phyloP scores from a whole-genome alignment of 2,797 vertebrate species.

The Anabacerthia variegaticeps region DNA sequence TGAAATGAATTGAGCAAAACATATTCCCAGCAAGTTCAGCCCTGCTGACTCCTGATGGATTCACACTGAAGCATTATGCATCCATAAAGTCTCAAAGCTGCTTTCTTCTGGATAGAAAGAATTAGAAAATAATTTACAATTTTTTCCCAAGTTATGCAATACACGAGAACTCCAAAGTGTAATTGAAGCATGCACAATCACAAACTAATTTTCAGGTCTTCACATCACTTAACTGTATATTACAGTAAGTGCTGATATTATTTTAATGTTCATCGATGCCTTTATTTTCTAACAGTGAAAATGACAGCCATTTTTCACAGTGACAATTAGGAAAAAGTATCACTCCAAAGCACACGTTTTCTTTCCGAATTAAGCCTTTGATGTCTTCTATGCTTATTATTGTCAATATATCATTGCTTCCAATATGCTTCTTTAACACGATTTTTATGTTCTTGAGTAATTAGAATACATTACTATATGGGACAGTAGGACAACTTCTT shows the following conservation, averaged over 20 bases:
- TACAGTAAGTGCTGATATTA: conserved; percentile 32
- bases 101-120: conserved; percentile 1
- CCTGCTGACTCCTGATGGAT: background rate
- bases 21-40: conserved; percentile 39
- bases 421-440: background rate
- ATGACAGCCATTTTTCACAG: conserved; percentile 29
- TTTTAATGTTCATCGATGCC: background rate
- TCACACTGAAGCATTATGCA: conserved; percentile 6
- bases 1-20: background rate
- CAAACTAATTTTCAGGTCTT: conserved; percentile 39
- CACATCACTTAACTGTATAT: conserved; percentile 21
- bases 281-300: conserved; percentile 46
- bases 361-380: conserved; percentile 12
- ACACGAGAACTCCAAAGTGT: conserved; percentile 7
- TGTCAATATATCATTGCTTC: background rate
- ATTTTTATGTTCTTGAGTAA: background rate
- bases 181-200: conserved; percentile 28
- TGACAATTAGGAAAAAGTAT: background rate
- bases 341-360: conserved; percentile 29
- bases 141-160: conserved; percentile 10
- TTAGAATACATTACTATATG: background rate
- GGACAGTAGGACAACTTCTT: background rate
- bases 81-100: background rate
- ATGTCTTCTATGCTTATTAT: background rate
- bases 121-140: conserved; percentile 16